Percentiles rank a stretch among this genome's conserved stretches.
Conservation (phyloP, 2,797 vertebrate species). For the Scolopax rusticola region DNA sequence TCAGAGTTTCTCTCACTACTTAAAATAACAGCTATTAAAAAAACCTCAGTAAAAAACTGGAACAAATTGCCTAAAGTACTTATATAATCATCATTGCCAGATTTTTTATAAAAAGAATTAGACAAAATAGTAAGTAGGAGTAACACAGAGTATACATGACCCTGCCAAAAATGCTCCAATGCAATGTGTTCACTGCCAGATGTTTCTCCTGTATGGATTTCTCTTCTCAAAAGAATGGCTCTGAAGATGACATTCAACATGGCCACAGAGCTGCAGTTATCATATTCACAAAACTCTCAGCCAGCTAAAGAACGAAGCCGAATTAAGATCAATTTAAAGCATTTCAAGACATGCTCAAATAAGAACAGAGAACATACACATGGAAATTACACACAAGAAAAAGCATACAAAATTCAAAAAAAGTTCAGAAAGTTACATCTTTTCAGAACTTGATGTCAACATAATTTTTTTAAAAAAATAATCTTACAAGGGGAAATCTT, state of each 20-base stretch:
- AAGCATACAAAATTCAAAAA: neutral
- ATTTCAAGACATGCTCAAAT: neutral
- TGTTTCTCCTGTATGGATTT: neutral
- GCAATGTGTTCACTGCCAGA: neutral
- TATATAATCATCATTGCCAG: neutral
- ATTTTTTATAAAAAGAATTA: neutral
- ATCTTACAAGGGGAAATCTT: neutral
- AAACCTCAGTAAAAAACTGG: neutral
- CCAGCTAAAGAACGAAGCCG: neutral
- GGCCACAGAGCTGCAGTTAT: neutral
- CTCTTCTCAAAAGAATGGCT: neutral
- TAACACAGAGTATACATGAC: neutral
- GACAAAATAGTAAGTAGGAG: neutral
- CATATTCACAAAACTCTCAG: neutral
- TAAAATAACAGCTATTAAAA: neutral
- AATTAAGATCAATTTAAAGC: neutral
- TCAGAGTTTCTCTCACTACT: neutral
- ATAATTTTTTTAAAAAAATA: neutral
- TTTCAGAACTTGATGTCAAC: neutral
- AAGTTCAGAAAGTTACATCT: neutral
- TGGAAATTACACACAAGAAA: fast-evolving
- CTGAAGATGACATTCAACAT: neutral
- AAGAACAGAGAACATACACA: neutral
- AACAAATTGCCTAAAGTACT: neutral
- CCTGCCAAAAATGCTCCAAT: neutral